Percentiles rank a stretch among this genome's conserved stretches.
phyloP scores from a whole-genome alignment of 92 coral and sea anemone species.

The Nematostella vectensis region DNA sequence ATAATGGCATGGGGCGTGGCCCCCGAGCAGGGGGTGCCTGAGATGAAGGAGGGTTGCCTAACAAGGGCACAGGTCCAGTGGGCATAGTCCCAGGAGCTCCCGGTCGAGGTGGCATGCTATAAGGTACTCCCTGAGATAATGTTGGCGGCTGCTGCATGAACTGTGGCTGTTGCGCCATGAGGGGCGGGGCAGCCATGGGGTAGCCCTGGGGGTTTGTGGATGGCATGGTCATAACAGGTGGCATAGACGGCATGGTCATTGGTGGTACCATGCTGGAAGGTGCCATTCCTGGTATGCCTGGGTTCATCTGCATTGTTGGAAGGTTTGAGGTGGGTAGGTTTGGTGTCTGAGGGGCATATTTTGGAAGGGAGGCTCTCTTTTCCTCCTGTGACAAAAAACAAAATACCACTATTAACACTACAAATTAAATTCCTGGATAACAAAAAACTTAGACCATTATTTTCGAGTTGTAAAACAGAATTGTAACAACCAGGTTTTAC shows the following conservation, averaged over 20 bases:
- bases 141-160: slow-evolving; percentile 41
- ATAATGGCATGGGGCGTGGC: slow-evolving; percentile 15
- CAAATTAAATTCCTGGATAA: neutral
- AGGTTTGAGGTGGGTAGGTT: slow-evolving; percentile 72
- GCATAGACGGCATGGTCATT: slow-evolving; percentile 14
- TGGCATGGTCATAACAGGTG: slow-evolving; percentile 22
- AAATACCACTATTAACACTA: neutral
- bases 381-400: slow-evolving; percentile 55
- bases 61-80: slow-evolving; percentile 44
- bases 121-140: slow-evolving; percentile 57
- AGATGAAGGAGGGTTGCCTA: slow-evolving; percentile 45
- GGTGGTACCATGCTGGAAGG: slow-evolving; percentile 47
- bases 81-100: slow-evolving; percentile 53
- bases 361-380: slow-evolving; percentile 71
- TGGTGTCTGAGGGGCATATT: slow-evolving; percentile 77
- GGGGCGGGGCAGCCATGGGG: slow-evolving; percentile 45
- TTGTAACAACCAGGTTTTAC: too few relatives aligned
- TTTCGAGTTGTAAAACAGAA: neutral
- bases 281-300: slow-evolving; percentile 44
- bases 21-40: slow-evolving; percentile 37
- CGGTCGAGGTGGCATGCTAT: slow-evolving; percentile 67
- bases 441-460: neutral
- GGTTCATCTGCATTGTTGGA: slow-evolving; percentile 47
- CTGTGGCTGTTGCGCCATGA: slow-evolving; percentile 35
- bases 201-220: slow-evolving; percentile 43